Conservation (phyloP, 2,888 invertebrate genomes). For the Lithosia quadra region DNA sequence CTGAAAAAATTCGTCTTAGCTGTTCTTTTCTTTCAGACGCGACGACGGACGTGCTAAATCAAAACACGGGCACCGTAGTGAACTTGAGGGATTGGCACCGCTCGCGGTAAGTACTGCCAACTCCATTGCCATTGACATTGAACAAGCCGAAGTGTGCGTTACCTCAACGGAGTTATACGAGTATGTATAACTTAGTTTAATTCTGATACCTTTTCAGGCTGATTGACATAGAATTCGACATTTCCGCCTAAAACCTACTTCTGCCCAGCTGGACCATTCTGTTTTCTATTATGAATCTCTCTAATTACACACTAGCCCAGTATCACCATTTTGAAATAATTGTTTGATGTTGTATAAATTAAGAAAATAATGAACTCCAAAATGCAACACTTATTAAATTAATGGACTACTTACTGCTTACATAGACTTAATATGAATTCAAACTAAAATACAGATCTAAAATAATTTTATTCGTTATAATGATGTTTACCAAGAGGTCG, state of each 20-base stretch:
- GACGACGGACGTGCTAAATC: neutral
- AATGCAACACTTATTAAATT: neutral
- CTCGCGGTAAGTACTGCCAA: conserved; percentile 1
- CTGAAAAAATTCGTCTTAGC: too few species aligned
- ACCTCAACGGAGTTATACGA: neutral
- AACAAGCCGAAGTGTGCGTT: neutral
- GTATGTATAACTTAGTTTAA: neutral
- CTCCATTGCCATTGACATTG: neutral
- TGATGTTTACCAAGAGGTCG: conserved; percentile 62
- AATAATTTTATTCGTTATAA: conserved; percentile 70
- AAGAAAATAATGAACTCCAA: neutral
- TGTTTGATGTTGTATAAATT: neutral
- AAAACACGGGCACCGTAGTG: neutral
- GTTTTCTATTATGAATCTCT: neutral
- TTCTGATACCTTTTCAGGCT: conserved; percentile 1
- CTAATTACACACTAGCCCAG: neutral
- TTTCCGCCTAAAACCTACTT: neutral
- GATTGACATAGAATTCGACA: neutral
- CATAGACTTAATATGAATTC: neutral
- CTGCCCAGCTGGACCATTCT: neutral
- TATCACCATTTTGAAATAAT: neutral
- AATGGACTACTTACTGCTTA: conserved; percentile 4
- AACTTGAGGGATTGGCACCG: neutral
- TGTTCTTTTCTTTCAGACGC: neutral
- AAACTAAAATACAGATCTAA: conserved; percentile 78